A percentile compares a stretch with the other conserved stretches of the same genome.
These are phyloP conservation scores for Sceloporus undulatus DNA, from an alignment of 2,113 vertebrate species.

Conservation along the genomic window DNA sequence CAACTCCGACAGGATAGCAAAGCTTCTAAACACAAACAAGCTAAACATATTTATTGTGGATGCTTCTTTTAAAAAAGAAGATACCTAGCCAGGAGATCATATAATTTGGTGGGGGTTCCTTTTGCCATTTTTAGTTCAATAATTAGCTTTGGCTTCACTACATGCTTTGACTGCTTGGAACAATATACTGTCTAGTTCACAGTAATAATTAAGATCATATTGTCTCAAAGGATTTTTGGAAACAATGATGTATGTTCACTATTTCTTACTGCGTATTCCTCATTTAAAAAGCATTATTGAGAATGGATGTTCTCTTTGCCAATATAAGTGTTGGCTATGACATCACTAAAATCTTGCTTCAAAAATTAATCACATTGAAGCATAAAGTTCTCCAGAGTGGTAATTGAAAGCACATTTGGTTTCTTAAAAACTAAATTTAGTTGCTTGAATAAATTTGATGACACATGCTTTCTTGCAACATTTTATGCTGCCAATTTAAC, in stretches of 20 bases:
- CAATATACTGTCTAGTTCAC: neutral
- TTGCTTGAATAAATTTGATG: constrained; percentile 7
- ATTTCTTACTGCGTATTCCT: neutral
- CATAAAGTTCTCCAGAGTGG: neutral
- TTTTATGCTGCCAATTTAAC: neutral
- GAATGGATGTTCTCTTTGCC: constrained; percentile 27
- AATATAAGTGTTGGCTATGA: constrained; percentile 9
- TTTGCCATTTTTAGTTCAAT: too few relatives aligned
- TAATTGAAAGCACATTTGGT: constrained; percentile 37
- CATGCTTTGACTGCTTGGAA: neutral
- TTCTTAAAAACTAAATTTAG: constrained; percentile 13
- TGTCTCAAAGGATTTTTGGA: constrained; percentile 8
- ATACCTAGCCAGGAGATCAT: constrained; percentile 40
- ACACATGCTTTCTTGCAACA: neutral
- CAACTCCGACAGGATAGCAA: neutral
- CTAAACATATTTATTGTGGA: constrained; percentile 24
- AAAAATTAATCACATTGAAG: constrained; percentile 45
- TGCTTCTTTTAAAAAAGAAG: constrained; percentile 57
- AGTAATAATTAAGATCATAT: constrained; percentile 26
- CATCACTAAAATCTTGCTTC: constrained; percentile 1
- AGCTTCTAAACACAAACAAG: constrained; percentile 9
- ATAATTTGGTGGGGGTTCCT: neutral
- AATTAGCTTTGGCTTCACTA: neutral
- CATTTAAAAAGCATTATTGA: neutral
- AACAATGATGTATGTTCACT: constrained; percentile 15